Evolutionary conservation across 2,113 vertebrate genomes (phyloP), one percentile per base, ranked within the genome.

Genomic region (Calypte anna): DNA sequence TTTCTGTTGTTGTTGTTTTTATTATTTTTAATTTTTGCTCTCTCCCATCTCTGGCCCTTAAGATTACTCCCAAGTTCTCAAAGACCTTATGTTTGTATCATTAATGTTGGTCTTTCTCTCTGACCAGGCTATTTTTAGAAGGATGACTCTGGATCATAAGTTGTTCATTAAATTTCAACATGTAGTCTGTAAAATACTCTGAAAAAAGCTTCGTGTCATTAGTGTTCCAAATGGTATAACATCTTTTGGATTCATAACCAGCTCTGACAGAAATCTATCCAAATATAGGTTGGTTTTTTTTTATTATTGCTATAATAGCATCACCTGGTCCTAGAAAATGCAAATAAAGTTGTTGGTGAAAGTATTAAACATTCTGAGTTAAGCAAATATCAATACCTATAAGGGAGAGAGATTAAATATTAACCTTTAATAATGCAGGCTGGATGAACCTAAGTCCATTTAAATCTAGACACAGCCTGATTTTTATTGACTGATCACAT

Each of bases 101-200:
- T 83, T 86, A 80, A 75, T 57, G 92, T 2, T 48, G 46, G 50
- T 61, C 31, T 19, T 50, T 79, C 90, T 93, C 63, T 77, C 93
- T 92, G 53, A 54, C 22, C 38, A 63, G 79, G 93, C 85, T 98
- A 89, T 96, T 98, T 96, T 96, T 95, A 61, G 90, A 92, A 97
- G 90, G 74, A 76, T 58, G 91, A 75, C 90, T 90, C 89, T 91
- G 66, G 82, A 87, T 91, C 77, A 64, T 67, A 91, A 95, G 73
- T 86, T 91, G 83, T 97, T 97, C 74, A 90, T 94, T 93, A 96
- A 96, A 94, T 84, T 88, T 95, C 91, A 96, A 95, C 61, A 55
- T 21, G 9, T 82, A 94, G 80, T 93, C 86, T 94, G 46, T 87
- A 87, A 96, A 97, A 93, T 94, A 93, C 92, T 94, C 70, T 30